phyloP scores from a whole-genome alignment of 2,797 vertebrate species.

The Distichodus sexfasciatus region DNA sequence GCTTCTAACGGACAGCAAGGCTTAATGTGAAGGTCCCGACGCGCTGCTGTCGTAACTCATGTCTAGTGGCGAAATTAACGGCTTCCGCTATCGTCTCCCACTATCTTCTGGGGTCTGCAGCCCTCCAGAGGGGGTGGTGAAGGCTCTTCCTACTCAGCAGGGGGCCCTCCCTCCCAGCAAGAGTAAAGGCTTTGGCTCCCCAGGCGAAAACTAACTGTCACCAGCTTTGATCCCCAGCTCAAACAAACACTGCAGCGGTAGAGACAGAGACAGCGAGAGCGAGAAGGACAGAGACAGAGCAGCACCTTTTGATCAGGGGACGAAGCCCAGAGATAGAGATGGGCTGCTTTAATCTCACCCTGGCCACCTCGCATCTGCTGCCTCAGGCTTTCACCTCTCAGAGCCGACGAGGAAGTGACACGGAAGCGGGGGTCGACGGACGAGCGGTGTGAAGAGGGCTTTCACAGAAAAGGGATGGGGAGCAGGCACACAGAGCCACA shows the following conservation, averaged over 20 bases:
- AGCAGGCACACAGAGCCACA: conserved; percentile 21
- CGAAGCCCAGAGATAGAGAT: conserved; percentile 53
- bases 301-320: conserved; percentile 81
- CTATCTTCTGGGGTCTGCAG: conserved; percentile 67
- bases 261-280: background rate
- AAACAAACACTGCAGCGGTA: conserved; percentile 52
- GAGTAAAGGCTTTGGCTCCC: conserved; percentile 71
- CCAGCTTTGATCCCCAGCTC: conserved; percentile 79
- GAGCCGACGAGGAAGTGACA: conserved; percentile 53
- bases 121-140: conserved; percentile 53
- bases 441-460: conserved; percentile 40
- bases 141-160: conserved; percentile 71
- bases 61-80: conserved; percentile 73
- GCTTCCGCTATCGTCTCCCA: conserved; percentile 60
- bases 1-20: conserved; percentile 57
- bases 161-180: conserved; percentile 66
- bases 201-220: conserved; percentile 82
- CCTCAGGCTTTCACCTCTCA: conserved; percentile 39
- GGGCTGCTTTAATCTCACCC: conserved; percentile 71
- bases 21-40: conserved; percentile 67
- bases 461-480: conserved; percentile 11
- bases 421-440: conserved; percentile 48
- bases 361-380: conserved; percentile 43
- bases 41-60: conserved; percentile 66
- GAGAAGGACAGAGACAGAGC: conserved; percentile 55